phyloP scores from a whole-genome alignment of 2,888 invertebrate genomes.

The Elmis aenea region DNA sequence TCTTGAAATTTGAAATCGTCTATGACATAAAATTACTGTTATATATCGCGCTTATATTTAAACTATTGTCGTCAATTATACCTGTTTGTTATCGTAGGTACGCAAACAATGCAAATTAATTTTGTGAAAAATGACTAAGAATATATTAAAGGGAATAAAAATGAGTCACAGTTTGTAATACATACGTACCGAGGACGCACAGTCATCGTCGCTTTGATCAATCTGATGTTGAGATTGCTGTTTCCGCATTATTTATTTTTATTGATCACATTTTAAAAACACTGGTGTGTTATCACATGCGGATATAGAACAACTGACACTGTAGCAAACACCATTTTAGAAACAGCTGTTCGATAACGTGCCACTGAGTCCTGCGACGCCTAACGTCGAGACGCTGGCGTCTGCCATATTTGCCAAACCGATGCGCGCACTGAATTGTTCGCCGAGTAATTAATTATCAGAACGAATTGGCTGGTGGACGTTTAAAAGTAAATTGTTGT shows the following conservation, averaged over 20 bases:
- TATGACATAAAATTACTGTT: no score
- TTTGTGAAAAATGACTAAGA: no score
- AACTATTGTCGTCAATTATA: no score
- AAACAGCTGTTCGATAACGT: conserved; percentile 34
- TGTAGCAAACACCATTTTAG: conserved; percentile 18
- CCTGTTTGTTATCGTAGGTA: no score
- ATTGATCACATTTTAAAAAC: conserved; percentile 9
- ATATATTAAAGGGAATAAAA: no score
- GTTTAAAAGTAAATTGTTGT: no score
- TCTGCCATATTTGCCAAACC: conserved; percentile 20
- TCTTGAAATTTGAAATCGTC: no score
- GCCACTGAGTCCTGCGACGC: conserved; percentile 21
- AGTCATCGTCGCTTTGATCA: conserved; percentile 51
- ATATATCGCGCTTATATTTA: no score
- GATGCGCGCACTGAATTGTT: not conserved
- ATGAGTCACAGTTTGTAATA: no score
- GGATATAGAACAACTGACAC: conserved; percentile 8
- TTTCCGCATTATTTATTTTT: conserved; percentile 18
- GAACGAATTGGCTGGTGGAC: no score
- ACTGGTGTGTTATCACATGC: conserved; percentile 9
- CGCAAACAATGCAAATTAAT: no score
- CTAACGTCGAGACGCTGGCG: conserved; percentile 33
- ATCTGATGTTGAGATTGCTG: conserved; percentile 36
- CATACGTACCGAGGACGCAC: conserved; percentile 50
- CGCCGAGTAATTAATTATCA: not conserved